Evolutionary conservation across 2,113 vertebrate genomes (phyloP).

Genomic region (Pagrus major): DNA sequence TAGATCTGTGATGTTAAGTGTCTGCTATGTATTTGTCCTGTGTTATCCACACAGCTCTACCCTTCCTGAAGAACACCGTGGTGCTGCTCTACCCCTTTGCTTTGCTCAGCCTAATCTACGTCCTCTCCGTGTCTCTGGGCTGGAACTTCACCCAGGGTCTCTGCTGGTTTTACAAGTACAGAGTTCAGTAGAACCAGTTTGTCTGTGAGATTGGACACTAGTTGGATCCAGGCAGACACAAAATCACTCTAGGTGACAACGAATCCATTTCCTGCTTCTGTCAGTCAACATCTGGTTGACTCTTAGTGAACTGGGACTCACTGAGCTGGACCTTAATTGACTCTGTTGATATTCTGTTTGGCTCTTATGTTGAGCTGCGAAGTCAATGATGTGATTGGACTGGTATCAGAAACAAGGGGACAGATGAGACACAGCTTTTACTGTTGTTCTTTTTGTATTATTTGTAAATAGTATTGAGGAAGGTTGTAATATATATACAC

Average conservation of each 20-base stretch:
- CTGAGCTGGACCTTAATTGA: no score
- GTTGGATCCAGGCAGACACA: neutral
- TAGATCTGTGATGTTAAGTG: neutral
- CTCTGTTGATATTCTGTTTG: constrained; percentile 37
- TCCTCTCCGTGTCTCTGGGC: constrained; percentile 92
- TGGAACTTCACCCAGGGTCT: constrained; percentile 96
- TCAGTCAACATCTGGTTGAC: constrained; percentile 11
- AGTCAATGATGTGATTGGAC: constrained; percentile 27
- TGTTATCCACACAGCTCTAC: constrained; percentile 85
- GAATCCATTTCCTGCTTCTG: constrained; percentile 28
- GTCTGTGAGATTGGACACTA: constrained; percentile 20
- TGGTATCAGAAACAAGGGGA: constrained; percentile 23
- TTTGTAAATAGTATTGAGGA: constrained; percentile 82
- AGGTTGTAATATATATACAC: constrained; percentile 72
- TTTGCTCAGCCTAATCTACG: constrained; percentile 89
- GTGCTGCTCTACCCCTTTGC: constrained; percentile 95
- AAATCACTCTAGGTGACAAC: neutral
- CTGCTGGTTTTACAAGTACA: constrained; percentile 95
- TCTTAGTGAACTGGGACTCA: no score
- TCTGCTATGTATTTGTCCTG: neutral
- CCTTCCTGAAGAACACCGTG: constrained; percentile 96
- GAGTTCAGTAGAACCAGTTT: constrained; percentile 87
- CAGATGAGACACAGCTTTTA: constrained; percentile 41
- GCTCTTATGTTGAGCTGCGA: constrained; percentile 36
- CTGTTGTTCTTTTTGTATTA: constrained; percentile 75